phyloP scores from a whole-genome alignment of 2,113 vertebrate genomes.

The Dasypus novemcinctus region DNA sequence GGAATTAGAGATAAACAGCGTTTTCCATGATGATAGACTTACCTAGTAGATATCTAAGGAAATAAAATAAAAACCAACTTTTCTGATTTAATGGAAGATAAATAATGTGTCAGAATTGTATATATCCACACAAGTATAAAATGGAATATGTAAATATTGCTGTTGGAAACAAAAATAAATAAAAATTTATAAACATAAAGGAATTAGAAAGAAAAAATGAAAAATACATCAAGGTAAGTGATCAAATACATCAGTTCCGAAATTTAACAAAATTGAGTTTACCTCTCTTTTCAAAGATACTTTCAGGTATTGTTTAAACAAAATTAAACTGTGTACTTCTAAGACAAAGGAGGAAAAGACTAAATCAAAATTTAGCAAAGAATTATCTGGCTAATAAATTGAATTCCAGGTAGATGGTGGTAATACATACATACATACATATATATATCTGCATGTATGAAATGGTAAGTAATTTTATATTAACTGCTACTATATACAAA shows the following conservation, averaged over 20 bases:
- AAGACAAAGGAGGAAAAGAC: background rate
- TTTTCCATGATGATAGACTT: background rate
- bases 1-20: background rate
- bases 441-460: background rate
- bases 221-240: background rate
- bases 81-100: background rate
- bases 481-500: background rate
- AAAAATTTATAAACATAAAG: background rate
- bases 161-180: background rate
- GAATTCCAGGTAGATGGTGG: background rate
- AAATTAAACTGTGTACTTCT: background rate
- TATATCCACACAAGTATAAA: background rate
- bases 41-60: background rate
- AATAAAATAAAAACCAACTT: background rate
- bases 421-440: background rate
- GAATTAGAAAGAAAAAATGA: background rate
- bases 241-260: background rate
- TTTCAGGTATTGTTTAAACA: background rate
- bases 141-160: background rate
- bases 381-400: background rate
- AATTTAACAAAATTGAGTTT: background rate
- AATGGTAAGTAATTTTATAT: background rate
- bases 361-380: background rate
- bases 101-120: background rate
- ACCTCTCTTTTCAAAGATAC: background rate